Percentiles rank a stretch among this genome's conserved stretches.
phyloP scores from a whole-genome alignment of 2,888 invertebrate genomes.

The Zaprionus obscuricornis region DNA sequence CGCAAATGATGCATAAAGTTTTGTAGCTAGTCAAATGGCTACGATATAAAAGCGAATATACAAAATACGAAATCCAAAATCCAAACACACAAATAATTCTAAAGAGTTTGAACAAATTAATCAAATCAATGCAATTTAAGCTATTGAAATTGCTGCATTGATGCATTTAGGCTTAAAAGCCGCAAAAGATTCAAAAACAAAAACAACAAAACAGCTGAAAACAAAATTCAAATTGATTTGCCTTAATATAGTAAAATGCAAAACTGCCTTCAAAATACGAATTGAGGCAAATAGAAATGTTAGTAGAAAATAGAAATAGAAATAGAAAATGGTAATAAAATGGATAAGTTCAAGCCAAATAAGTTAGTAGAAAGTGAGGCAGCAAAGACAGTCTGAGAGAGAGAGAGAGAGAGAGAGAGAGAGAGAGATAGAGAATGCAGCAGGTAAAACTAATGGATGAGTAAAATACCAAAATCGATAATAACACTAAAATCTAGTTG shows the following conservation, averaged over 20 bases:
- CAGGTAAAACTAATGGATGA: constrained; percentile 44
- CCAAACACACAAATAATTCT: neutral
- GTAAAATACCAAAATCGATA: constrained; percentile 23
- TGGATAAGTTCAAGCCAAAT: too few species aligned
- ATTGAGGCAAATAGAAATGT: constrained; percentile 46
- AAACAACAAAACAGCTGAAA: constrained; percentile 17
- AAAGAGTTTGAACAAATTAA: constrained; percentile 24
- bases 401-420: neutral
- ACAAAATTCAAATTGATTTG: constrained; percentile 32
- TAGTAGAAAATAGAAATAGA: constrained; percentile 41
- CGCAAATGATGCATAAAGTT: constrained; percentile 66
- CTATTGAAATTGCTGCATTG: constrained; percentile 9
- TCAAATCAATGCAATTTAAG: constrained; percentile 16
- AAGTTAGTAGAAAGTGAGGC: neutral
- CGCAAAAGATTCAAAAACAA: constrained; percentile 31
- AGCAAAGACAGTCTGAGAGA: constrained; percentile 25
- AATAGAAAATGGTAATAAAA: constrained; percentile 6
- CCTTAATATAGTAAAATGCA: constrained; percentile 47
- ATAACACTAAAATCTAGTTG: constrained; percentile 28
- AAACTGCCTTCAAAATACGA: constrained; percentile 53
- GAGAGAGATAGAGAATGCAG: neutral
- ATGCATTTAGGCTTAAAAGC: constrained; percentile 35
- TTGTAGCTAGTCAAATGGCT: constrained; percentile 18
- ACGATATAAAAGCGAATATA: too few species aligned
- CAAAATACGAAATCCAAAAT: too few species aligned